Percentiles rank a stretch among this genome's conserved stretches.
phyloP scores from a whole-genome alignment of 2,888 invertebrate genomes.

The Patella pellucida region DNA sequence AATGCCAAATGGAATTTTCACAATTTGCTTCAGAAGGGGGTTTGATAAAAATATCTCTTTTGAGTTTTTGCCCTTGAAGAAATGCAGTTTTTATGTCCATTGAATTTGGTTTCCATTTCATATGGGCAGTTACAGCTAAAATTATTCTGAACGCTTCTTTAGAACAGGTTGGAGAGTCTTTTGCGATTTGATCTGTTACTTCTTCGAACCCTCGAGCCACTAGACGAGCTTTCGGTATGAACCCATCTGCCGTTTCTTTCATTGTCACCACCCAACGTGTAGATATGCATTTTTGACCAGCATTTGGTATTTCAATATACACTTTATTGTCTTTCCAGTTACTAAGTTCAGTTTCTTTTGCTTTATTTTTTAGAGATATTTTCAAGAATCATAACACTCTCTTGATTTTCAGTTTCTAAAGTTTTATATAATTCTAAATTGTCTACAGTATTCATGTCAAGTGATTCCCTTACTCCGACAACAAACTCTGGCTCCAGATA shows the following conservation, averaged over 20 bases:
- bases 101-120: constrained; percentile 16
- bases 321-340: constrained; percentile 21
- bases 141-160: constrained; percentile 19
- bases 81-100: constrained; percentile 26
- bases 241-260: constrained; percentile 11
- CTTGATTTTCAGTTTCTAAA: constrained; percentile 9
- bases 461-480: too few species aligned
- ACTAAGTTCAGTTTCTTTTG: constrained; percentile 17
- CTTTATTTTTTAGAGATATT: constrained; percentile 14
- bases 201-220: constrained; percentile 27
- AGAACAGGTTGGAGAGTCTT: constrained; percentile 22
- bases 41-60: constrained; percentile 3
- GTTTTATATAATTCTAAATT: too few species aligned
- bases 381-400: constrained; percentile 4
- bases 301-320: constrained; percentile 15
- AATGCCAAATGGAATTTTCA: background rate
- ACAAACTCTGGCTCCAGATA: too few species aligned
- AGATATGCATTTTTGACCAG: constrained; percentile 19
- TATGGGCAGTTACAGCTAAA: constrained; percentile 11
- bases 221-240: constrained; percentile 20
- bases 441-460: too few species aligned
- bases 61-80: constrained; percentile 10
- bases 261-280: constrained; percentile 19
- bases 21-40: constrained; percentile 9
- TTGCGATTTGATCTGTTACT: constrained; percentile 6